Percentiles rank a stretch among this genome's conserved stretches.
Evolutionary conservation across 2,888 invertebrate species (phyloP).

Genomic region (Apamea crenata): DNA sequence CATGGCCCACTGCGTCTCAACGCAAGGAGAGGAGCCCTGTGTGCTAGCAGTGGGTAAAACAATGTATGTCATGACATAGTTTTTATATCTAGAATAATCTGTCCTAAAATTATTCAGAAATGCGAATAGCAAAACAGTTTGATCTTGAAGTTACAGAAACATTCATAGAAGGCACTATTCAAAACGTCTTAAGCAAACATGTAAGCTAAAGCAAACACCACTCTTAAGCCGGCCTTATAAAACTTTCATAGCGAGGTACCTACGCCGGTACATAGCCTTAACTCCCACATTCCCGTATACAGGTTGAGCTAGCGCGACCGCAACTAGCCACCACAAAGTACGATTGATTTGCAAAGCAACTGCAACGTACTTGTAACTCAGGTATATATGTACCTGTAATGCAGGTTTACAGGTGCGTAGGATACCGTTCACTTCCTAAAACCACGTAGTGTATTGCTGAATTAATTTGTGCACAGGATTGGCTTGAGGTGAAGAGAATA

Average conservation of each 20-base stretch:
- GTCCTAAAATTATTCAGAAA: not conserved
- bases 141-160: not conserved
- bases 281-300: not conserved
- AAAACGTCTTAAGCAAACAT: not conserved
- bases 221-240: not conserved
- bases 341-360: slow-evolving; percentile 54
- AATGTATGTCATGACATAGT: not conserved
- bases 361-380: slow-evolving; percentile 8
- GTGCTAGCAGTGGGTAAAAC: not conserved
- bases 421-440: not conserved
- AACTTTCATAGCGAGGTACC: not conserved
- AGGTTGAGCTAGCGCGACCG: slow-evolving; percentile 15
- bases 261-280: not conserved
- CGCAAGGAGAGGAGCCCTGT: not conserved
- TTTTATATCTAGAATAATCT: not conserved
- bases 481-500: not conserved
- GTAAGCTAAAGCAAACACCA: not conserved
- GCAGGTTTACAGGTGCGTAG: slow-evolving; percentile 1
- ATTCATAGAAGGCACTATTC: not conserved
- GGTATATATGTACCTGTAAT: not conserved
- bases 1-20: not conserved
- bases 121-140: not conserved
- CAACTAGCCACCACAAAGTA: slow-evolving; percentile 40
- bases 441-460: slow-evolving; percentile 37
- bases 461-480: slow-evolving; percentile 34